Percentiles rank a stretch among this genome's conserved stretches.
These are phyloP conservation scores for Fringilla coelebs DNA, from an alignment of 2,797 vertebrate genomes.

Conservation along the genomic window DNA sequence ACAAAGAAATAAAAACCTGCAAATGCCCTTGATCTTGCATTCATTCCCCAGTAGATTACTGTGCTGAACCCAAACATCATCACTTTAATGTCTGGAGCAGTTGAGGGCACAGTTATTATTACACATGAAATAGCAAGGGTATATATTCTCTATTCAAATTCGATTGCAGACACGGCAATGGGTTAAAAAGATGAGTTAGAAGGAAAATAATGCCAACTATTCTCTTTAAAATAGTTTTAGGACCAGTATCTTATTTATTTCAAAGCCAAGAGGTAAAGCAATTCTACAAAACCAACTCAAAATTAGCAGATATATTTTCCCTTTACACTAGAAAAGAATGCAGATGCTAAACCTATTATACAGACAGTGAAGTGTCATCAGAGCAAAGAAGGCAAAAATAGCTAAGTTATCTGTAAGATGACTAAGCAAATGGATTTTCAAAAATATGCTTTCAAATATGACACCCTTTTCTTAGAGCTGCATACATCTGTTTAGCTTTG, in stretches of 20 bases:
- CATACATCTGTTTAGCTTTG: slow-evolving; percentile 31
- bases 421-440: slow-evolving; percentile 60
- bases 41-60: slow-evolving; percentile 3
- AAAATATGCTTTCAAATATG: slow-evolving; percentile 28
- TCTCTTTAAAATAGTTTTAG: neutral
- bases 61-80: slow-evolving; percentile 5
- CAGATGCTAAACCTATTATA: slow-evolving; percentile 28
- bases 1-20: slow-evolving; percentile 2
- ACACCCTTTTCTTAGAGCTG: slow-evolving; percentile 39
- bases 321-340: neutral
- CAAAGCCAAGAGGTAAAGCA: slow-evolving; percentile 3
- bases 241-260: neutral
- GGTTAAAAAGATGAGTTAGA: neutral
- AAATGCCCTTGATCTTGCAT: slow-evolving; percentile 29
- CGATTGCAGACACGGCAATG: neutral
- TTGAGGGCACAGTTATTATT: neutral
- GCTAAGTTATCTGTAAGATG: slow-evolving; percentile 49
- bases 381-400: slow-evolving; percentile 62
- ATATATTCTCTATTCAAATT: slow-evolving; percentile 7
- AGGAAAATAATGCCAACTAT: neutral
- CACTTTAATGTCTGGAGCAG: neutral
- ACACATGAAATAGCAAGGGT: neutral
- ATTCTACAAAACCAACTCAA: neutral
- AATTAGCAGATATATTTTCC: slow-evolving; percentile 12
- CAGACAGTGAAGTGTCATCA: slow-evolving; percentile 22